phyloP scores from a whole-genome alignment of 2,888 invertebrate genomes.

The Pseudoips prasinana region DNA sequence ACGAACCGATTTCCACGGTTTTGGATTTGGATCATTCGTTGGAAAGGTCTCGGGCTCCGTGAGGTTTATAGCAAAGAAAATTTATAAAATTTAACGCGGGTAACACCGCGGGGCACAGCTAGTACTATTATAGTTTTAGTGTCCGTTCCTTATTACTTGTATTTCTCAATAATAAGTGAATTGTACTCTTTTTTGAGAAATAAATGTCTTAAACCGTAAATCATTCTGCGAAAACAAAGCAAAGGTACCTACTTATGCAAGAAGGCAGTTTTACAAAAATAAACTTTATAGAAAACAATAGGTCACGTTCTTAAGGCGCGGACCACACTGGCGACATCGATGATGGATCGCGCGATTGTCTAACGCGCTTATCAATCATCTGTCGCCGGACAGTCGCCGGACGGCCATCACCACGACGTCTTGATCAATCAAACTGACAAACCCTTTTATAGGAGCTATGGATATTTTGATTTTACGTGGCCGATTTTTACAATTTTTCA shows the following conservation, averaged over 20 bases:
- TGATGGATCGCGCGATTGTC: conserved; percentile 59
- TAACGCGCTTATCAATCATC: conserved; percentile 50
- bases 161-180: too few species aligned
- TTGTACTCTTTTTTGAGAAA: too few species aligned
- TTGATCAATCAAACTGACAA: conserved; percentile 47
- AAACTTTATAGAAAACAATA: conserved; percentile 34
- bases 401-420: conserved; percentile 38
- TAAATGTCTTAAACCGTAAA: too few species aligned
- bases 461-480: conserved; percentile 22
- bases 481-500: conserved; percentile 15
- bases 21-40: too few species aligned
- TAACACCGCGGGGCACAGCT: too few species aligned
- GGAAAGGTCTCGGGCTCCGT: too few species aligned
- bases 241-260: neutral
- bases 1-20: too few species aligned
- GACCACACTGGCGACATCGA: conserved; percentile 44
- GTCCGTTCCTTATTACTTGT: too few species aligned
- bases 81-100: too few species aligned
- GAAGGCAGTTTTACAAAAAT: conserved; percentile 6
- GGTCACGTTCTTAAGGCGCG: conserved; percentile 30
- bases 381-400: conserved; percentile 36
- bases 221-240: too few species aligned
- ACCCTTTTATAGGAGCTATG: conserved; percentile 48
- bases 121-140: too few species aligned
- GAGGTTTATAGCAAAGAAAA: too few species aligned